Conservation (phyloP, 2,888 invertebrate genomes). For the Ceriagrion tenellum region DNA sequence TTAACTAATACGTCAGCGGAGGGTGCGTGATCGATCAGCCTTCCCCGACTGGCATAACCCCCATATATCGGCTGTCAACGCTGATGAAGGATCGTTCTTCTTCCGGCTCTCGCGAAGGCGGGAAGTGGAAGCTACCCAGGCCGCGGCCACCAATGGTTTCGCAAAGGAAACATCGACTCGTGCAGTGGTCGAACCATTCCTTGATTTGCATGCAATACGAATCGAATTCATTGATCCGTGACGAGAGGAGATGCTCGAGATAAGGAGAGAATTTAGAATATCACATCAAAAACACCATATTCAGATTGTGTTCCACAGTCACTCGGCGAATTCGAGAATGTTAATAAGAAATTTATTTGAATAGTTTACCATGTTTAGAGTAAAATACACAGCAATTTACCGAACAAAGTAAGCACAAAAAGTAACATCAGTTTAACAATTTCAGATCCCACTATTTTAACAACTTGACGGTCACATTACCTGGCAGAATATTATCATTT, state of each 20-base stretch:
- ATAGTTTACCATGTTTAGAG: too few relatives aligned
- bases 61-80: constrained; percentile 29
- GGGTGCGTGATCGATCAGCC: neutral
- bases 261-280: too few relatives aligned
- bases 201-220: neutral
- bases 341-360: too few relatives aligned
- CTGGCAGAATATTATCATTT: too few relatives aligned
- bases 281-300: too few relatives aligned
- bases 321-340: too few relatives aligned
- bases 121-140: neutral
- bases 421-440: too few relatives aligned
- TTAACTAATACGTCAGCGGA: neutral
- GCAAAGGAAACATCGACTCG: neutral
- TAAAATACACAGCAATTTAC: too few relatives aligned
- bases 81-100: constrained; percentile 13
- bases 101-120: neutral
- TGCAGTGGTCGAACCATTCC: neutral
- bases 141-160: neutral
- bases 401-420: too few relatives aligned
- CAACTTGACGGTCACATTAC: too few relatives aligned
- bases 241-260: neutral
- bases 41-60: constrained; percentile 1
- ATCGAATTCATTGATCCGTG: neutral
- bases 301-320: too few relatives aligned
- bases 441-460: too few relatives aligned